Conservation (phyloP, 1,140 invertebrate genomes). For the Neodiprion virginianus region DNA sequence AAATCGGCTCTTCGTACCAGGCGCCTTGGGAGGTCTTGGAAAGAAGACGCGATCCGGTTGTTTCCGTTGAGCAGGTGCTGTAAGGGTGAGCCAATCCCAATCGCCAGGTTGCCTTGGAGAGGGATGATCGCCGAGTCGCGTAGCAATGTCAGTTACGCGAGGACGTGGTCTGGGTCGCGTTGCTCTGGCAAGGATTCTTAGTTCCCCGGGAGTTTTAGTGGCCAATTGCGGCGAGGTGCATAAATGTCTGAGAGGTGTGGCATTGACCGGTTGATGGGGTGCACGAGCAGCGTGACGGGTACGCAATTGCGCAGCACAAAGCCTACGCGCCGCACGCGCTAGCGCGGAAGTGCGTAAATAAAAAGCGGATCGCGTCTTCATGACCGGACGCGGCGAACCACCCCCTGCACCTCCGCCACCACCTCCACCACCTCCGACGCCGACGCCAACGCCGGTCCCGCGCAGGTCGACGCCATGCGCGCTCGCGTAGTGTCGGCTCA, state of each 20-base stretch:
- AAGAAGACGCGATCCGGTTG: constrained; percentile 82
- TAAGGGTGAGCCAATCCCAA: constrained; percentile 84
- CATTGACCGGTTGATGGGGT: constrained; percentile 77
- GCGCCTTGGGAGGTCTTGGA: constrained; percentile 85
- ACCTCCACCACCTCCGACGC: constrained; percentile 38
- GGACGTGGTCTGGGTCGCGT: constrained; percentile 81
- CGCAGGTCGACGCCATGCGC: constrained; percentile 80
- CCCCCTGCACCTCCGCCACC: constrained; percentile 42
- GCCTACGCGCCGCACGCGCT: constrained; percentile 83
- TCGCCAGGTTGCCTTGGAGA: constrained; percentile 65
- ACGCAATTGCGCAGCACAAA: constrained; percentile 84
- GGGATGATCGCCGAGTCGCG: constrained; percentile 71
- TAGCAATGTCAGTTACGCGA: constrained; percentile 79
- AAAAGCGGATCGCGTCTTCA: constrained; percentile 96
- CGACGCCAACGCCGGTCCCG: constrained; percentile 36
- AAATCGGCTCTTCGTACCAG: constrained; percentile 58
- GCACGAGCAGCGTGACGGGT: constrained; percentile 86
- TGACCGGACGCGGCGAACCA: constrained; percentile 88
- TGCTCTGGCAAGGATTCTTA: constrained; percentile 77
- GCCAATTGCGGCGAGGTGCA: constrained; percentile 80
- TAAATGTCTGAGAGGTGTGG: constrained; percentile 62
- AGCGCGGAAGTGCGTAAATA: constrained; percentile 90
- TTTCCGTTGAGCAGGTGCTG: constrained; percentile 79
- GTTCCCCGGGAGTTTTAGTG: constrained; percentile 76
- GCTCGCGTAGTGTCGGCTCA: constrained; percentile 90